These are phyloP conservation scores for Planococcus citri DNA, from an alignment of 1,140 invertebrate genomes.

Conservation along the genomic window DNA sequence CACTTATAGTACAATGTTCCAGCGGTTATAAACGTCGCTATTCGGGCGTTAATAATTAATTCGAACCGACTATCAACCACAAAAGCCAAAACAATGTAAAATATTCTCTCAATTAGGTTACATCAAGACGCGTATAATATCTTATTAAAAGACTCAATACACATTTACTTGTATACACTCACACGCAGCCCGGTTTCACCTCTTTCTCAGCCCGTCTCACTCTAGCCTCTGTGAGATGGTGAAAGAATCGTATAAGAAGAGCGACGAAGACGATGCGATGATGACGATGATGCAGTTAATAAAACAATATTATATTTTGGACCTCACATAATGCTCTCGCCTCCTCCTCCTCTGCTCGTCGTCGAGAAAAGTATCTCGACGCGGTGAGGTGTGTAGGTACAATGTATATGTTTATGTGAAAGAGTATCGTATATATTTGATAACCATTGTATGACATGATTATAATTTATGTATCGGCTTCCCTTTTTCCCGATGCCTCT, in stretches of 20 bases:
- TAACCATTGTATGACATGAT: background rate
- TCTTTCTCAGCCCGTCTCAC: too few species aligned
- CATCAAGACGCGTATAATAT: background rate
- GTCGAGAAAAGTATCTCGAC: background rate
- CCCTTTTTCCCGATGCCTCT: background rate
- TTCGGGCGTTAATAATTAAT: background rate
- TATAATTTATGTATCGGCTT: background rate
- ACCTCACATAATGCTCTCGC: background rate
- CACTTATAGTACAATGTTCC: too few species aligned
- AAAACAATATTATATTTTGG: background rate
- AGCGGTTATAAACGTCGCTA: background rate
- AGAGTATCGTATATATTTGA: background rate
- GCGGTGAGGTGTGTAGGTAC: too few species aligned
- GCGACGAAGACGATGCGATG: too few species aligned
- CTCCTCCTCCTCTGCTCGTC: too few species aligned
- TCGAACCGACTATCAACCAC: slow-evolving; percentile 1
- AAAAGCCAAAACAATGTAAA: slow-evolving; percentile 1
- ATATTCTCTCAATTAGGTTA: background rate
- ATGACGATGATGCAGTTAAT: background rate
- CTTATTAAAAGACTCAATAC: slow-evolving; percentile 8
- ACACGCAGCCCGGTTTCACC: too few species aligned
- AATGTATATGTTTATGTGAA: too few species aligned
- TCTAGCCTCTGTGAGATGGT: background rate
- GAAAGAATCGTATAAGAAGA: background rate
- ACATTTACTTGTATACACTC: too few species aligned